Evolutionary conservation across 2,888 invertebrate genomes (phyloP).

Genomic region (Idaea dimidiata): DNA sequence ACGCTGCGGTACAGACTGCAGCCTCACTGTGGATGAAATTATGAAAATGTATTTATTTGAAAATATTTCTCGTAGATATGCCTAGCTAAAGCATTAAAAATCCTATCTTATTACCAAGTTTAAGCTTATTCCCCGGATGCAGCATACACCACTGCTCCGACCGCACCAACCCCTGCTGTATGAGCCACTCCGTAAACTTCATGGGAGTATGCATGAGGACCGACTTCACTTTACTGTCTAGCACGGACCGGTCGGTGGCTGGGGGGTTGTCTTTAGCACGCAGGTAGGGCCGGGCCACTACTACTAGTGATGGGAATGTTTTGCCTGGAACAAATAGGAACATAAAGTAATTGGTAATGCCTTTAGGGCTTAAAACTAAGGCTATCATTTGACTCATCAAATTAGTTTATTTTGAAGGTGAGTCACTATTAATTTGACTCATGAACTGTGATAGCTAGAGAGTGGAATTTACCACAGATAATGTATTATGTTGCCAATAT

Average conservation of each 20-base stretch:
- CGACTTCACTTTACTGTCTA: conserved; percentile 90
- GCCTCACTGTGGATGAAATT: no score
- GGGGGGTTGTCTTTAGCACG: conserved; percentile 83
- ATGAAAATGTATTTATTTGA: no score
- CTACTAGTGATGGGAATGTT: conserved; percentile 92
- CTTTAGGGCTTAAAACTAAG: no score
- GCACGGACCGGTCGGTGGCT: conserved; percentile 79
- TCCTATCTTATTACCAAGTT: conserved; percentile 79
- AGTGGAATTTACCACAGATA: no score
- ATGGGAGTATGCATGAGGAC: conserved; percentile 90
- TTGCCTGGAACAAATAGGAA: conserved; percentile 73
- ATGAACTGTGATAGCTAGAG: no score
- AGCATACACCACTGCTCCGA: conserved; percentile 89
- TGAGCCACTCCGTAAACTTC: conserved; percentile 94
- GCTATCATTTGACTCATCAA: no score
- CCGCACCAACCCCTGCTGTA: conserved; percentile 90
- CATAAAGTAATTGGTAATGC: neutral
- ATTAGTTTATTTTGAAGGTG: no score
- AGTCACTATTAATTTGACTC: no score
- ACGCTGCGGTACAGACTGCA: no score
- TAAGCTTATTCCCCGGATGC: conserved; percentile 85
- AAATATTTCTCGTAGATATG: no score
- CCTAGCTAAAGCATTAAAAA: no score
- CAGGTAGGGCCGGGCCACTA: conserved; percentile 90
- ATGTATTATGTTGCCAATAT: no score